Percentiles rank a stretch among this genome's conserved stretches.
These are phyloP conservation scores for Paratilapia polleni DNA, from an alignment of 2,113 vertebrate species.

Conservation along the genomic window DNA sequence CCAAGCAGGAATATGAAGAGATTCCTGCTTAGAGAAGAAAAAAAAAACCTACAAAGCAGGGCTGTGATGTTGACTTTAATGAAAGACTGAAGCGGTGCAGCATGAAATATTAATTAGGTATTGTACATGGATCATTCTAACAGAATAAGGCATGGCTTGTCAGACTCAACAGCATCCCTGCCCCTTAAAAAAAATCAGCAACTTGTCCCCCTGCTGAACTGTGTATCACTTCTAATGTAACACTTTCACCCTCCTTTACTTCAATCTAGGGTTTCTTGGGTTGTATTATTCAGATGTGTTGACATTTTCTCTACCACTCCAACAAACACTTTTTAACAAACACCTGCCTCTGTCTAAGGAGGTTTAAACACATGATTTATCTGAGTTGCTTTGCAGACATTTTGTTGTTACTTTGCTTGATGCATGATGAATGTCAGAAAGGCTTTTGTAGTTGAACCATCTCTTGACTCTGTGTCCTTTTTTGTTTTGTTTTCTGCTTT, in stretches of 20 bases:
- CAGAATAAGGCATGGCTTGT: constrained; percentile 1
- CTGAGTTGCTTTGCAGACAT: background rate
- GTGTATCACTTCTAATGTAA: background rate
- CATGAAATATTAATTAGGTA: constrained; percentile 52
- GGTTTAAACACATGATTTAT: background rate
- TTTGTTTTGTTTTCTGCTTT: background rate
- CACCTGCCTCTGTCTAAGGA: background rate
- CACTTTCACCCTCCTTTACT: background rate
- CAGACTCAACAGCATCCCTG: background rate
- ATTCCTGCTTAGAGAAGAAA: background rate
- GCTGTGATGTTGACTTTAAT: constrained; percentile 27
- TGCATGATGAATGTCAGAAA: background rate
- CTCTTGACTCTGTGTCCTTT: constrained; percentile 1
- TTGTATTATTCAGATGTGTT: constrained; percentile 31
- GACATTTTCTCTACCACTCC: background rate
- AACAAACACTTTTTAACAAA: background rate
- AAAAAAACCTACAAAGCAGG: background rate
- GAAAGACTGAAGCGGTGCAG: background rate
- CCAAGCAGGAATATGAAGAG: background rate
- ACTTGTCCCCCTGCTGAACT: constrained; percentile 15
- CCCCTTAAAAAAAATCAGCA: background rate
- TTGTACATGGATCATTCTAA: constrained; percentile 12
- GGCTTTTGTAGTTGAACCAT: background rate
- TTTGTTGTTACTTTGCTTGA: background rate
- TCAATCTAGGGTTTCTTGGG: background rate